Conservation (phyloP, 2,113 vertebrate species). For the Sceloporus undulatus region DNA sequence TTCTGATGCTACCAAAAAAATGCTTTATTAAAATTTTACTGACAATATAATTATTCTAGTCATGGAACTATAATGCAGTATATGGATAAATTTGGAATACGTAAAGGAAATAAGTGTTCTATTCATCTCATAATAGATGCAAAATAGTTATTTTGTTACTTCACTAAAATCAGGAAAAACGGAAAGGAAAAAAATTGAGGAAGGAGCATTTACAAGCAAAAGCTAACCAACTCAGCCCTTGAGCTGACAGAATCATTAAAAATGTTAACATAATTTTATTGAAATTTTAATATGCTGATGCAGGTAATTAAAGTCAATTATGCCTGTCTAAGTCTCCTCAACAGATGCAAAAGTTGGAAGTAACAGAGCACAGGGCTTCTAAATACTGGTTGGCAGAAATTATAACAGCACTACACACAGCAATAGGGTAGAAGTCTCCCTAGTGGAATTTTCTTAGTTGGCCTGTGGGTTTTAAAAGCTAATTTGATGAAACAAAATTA, state of each 20-base stretch:
- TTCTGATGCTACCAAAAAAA: background rate
- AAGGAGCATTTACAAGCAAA: background rate
- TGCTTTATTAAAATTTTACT: background rate
- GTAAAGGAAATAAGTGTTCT: background rate
- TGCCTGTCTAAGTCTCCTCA: conserved; percentile 41
- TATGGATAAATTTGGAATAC: background rate
- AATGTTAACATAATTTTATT: conserved; percentile 49
- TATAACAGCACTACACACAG: conserved; percentile 38
- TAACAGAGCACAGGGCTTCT: conserved; percentile 33
- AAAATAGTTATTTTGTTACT: conserved; percentile 6
- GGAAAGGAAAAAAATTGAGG: background rate
- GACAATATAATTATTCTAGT: background rate
- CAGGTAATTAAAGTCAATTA: conserved; percentile 53
- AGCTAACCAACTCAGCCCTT: conserved; percentile 4
- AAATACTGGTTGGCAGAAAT: conserved; percentile 50
- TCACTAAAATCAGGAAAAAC: background rate
- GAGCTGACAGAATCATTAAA: conserved; percentile 15
- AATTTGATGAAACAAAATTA: conserved; percentile 64
- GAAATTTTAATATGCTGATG: conserved; percentile 55
- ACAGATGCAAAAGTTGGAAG: conserved; percentile 53
- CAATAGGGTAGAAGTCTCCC: conserved; percentile 29
- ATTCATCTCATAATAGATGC: background rate
- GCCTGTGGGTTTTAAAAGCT: conserved; percentile 55
- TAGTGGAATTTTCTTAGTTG: conserved; percentile 49
- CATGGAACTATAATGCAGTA: background rate